Percentiles rank a stretch among this genome's conserved stretches.
Evolutionary conservation across 2,888 invertebrate genomes (phyloP).

Genomic region (Athalia circularis): DNA sequence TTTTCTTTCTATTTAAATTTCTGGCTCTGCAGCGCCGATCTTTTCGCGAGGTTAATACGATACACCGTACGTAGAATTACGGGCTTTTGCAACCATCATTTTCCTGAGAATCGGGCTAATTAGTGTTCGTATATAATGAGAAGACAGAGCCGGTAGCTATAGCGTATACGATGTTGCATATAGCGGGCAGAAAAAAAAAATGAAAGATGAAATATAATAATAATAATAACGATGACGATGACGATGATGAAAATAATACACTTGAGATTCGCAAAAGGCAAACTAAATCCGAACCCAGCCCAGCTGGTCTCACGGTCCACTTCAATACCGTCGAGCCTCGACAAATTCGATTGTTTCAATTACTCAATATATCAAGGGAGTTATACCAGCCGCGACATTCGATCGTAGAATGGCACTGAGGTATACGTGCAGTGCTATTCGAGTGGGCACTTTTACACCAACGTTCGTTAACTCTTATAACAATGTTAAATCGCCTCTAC

Average conservation of each 20-base stretch:
- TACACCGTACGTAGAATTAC: constrained; percentile 9
- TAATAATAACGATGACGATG: too few species aligned
- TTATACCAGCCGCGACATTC: constrained; percentile 6
- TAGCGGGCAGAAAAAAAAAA: constrained; percentile 4
- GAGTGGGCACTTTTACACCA: constrained; percentile 26
- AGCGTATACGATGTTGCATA: not conserved
- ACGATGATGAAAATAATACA: too few species aligned
- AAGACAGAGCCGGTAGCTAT: constrained; percentile 18
- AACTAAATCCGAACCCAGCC: constrained; percentile 8
- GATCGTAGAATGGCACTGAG: constrained; percentile 4
- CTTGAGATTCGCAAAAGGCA: constrained; percentile 23
- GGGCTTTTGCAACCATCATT: constrained; percentile 2
- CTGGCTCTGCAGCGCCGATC: not conserved
- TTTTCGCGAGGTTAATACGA: constrained; percentile 12
- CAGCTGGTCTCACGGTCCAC: constrained; percentile 27
- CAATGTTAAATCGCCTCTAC: not conserved
- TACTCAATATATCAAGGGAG: constrained; percentile 6
- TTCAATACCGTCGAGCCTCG: constrained; percentile 14
- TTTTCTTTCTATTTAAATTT: not conserved
- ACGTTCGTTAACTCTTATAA: constrained; percentile 39
- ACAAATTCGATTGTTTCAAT: constrained; percentile 43
- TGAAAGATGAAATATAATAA: not conserved
- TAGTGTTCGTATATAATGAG: constrained; percentile 31
- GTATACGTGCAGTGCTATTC: not conserved
- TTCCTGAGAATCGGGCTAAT: constrained; percentile 39